These are phyloP conservation scores for Aphaenogaster ashmeadi DNA, from an alignment of 1,140 invertebrate species.

Conservation along the genomic window DNA sequence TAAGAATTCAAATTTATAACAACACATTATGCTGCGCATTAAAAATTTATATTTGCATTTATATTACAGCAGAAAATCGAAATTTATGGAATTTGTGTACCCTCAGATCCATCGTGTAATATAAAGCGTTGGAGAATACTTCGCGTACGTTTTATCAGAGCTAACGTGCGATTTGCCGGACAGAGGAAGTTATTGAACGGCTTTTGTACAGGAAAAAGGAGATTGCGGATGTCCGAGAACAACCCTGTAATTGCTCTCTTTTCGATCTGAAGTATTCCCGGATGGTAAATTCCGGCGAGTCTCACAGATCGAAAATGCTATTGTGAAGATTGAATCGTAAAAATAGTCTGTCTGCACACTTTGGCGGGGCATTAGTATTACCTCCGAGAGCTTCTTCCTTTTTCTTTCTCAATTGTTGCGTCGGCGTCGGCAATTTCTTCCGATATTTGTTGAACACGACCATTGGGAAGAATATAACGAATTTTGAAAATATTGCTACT, in stretches of 20 bases:
- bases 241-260: slow-evolving; percentile 18
- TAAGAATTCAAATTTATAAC: slow-evolving; percentile 15
- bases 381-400: not conserved
- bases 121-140: not conserved
- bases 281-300: slow-evolving; percentile 3
- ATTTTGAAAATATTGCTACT: not conserved
- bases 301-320: not conserved
- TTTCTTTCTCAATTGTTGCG: not conserved
- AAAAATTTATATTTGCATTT: slow-evolving; percentile 15
- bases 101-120: not conserved
- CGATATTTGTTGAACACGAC: not conserved
- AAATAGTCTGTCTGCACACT: not conserved
- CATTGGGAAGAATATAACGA: not conserved
- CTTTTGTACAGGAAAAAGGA: slow-evolving; percentile 17
- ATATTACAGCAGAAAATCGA: not conserved
- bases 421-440: not conserved
- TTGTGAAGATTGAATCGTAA: slow-evolving; percentile 7
- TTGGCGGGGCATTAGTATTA: not conserved
- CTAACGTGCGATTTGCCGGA: not conserved
- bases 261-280: not conserved
- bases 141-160: not conserved
- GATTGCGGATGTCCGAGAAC: slow-evolving; percentile 3
- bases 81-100: not conserved
- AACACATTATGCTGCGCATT: not conserved
- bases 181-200: slow-evolving; percentile 5